phyloP scores from a whole-genome alignment of 2,888 invertebrate species.

The Diarsia dahlii region DNA sequence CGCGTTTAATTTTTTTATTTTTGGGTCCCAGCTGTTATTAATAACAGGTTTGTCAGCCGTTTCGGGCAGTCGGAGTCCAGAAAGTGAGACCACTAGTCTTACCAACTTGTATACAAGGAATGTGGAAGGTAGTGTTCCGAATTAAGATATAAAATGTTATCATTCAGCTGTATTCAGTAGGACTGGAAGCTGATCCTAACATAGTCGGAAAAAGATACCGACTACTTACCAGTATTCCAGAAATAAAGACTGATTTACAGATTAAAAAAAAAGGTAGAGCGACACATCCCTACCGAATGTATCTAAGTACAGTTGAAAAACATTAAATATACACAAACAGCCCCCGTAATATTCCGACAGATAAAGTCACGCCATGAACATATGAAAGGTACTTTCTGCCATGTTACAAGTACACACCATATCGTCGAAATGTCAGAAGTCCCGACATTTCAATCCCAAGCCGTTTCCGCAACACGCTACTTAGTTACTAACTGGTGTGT shows the following conservation, averaged over 20 bases:
- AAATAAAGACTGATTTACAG: background rate
- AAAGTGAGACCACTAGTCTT: background rate
- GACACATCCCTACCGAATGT: no score
- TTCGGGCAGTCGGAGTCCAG: background rate
- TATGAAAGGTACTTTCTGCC: constrained; percentile 47
- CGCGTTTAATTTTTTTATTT: background rate
- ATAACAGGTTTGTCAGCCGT: background rate
- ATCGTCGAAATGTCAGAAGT: constrained; percentile 60
- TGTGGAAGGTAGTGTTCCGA: background rate
- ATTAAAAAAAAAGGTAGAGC: background rate
- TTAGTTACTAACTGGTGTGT: constrained; percentile 3
- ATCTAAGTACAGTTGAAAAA: background rate
- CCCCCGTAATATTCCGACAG: constrained; percentile 12
- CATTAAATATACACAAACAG: constrained; percentile 18
- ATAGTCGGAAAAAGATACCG: background rate
- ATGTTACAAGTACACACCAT: constrained; percentile 40
- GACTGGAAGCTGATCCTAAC: background rate
- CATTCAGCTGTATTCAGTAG: background rate
- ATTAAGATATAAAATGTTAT: background rate
- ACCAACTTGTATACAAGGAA: background rate
- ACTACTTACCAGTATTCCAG: background rate
- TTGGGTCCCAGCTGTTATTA: background rate
- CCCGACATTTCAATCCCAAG: constrained; percentile 61
- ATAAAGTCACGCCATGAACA: constrained; percentile 38
- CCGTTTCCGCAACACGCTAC: constrained; percentile 49